A percentile compares a stretch with the other conserved stretches of the same genome.
These are phyloP conservation scores for Lasiurus cinereus DNA, from an alignment of 2,113 vertebrate species.

Conservation along the genomic window DNA sequence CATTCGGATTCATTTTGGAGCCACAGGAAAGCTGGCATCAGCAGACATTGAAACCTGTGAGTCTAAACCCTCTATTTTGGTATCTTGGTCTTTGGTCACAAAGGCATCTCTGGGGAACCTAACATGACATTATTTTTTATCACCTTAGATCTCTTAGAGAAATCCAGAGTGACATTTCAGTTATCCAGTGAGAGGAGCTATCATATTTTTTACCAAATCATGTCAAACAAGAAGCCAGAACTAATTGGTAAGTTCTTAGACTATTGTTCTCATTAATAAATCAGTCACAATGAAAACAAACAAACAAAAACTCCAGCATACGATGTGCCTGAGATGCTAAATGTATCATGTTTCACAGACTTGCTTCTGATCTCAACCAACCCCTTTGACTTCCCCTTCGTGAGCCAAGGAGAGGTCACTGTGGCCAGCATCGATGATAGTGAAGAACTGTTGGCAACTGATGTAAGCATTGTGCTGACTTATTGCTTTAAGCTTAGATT, in stretches of 20 bases:
- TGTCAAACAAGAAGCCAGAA: slow-evolving; percentile 90
- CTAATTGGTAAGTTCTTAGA: slow-evolving; percentile 89
- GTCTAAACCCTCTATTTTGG: slow-evolving; percentile 55
- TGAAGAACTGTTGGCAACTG: slow-evolving; percentile 88
- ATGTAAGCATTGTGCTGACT: slow-evolving; percentile 84
- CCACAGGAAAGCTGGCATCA: slow-evolving; percentile 94
- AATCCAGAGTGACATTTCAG: slow-evolving; percentile 93
- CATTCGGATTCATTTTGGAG: slow-evolving; percentile 96
- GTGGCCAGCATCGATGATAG: slow-evolving; percentile 90
- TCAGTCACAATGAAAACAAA: background rate
- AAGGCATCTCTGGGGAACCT: background rate
- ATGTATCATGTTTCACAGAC: slow-evolving; percentile 76
- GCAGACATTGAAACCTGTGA: slow-evolving; percentile 97
- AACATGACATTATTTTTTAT: slow-evolving; percentile 32
- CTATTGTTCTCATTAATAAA: background rate
- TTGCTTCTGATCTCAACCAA: slow-evolving; percentile 94
- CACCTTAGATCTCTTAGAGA: slow-evolving; percentile 90
- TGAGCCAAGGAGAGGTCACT: slow-evolving; percentile 90
- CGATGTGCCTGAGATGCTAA: background rate
- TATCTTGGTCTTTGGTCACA: background rate
- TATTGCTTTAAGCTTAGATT: background rate
- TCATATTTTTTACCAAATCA: slow-evolving; percentile 93
- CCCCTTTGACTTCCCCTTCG: slow-evolving; percentile 89
- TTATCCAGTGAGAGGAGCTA: slow-evolving; percentile 91
- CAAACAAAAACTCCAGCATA: background rate